phyloP scores from a whole-genome alignment of 2,797 vertebrate species.

The Oophaga sylvatica region DNA sequence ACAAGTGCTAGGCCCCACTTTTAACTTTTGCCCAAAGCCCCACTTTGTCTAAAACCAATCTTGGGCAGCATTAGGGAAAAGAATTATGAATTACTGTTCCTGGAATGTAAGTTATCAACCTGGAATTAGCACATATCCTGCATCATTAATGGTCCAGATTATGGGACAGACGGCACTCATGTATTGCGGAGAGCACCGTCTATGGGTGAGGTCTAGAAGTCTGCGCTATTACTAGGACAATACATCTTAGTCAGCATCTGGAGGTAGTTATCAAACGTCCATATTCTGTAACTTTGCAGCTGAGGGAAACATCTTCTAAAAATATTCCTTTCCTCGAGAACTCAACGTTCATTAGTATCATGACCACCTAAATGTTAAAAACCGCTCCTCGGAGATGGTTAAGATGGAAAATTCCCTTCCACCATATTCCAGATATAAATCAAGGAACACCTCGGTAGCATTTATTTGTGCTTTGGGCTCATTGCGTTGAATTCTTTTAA shows the following conservation, averaged over 20 bases:
- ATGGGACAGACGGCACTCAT: background rate
- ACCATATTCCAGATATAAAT: slow-evolving; percentile 49
- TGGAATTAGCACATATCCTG: too few species aligned
- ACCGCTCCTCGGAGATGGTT: slow-evolving; percentile 37
- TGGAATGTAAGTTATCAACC: too few species aligned
- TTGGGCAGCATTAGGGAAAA: too few species aligned
- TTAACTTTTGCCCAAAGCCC: too few species aligned
- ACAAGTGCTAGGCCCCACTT: too few species aligned
- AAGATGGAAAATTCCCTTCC: slow-evolving; percentile 43
- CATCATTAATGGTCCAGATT: background rate
- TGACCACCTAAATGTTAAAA: slow-evolving; percentile 39
- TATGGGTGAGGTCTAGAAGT: background rate
- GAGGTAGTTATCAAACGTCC: background rate
- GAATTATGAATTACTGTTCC: too few species aligned
- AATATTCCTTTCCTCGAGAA: slow-evolving; percentile 23
- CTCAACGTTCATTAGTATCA: slow-evolving; percentile 21
- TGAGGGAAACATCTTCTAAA: slow-evolving; percentile 30
- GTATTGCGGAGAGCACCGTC: background rate
- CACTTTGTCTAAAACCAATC: too few species aligned
- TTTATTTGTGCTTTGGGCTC: slow-evolving; percentile 49
- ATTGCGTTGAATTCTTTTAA: slow-evolving; percentile 39
- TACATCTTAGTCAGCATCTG: background rate
- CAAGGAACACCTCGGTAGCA: slow-evolving; percentile 45
- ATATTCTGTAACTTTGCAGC: slow-evolving; percentile 9
- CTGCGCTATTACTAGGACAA: background rate